Evolutionary conservation across 1,140 invertebrate species (phyloP), one percentile per base, ranked within the genome.

Genomic region (Euglossa dilemma): DNA sequence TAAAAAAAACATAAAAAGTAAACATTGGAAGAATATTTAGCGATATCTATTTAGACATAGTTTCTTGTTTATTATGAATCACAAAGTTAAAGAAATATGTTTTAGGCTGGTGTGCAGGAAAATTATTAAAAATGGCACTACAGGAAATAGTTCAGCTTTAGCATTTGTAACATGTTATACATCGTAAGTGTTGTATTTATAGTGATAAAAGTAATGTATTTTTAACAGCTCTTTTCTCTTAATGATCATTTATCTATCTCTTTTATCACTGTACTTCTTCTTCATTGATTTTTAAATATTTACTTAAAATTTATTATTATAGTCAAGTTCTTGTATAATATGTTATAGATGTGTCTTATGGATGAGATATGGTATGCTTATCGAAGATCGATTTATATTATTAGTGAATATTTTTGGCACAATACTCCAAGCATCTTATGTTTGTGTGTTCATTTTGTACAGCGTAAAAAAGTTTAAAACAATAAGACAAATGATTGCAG

Each of bases 131-230:
- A 96, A 96, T 92, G 95, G 95, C 77, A 95, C 95, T 43, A 96
- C 96, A 9, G 96, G 95, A 18, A 96, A 97, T 90, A 94, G 96
- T 14, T 97, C 97, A 8, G 95, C 95, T 0, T 94, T 97, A 82
- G 96, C 97, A 71, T 98, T 98, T 93, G 93, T 97, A 75, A 96
- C 96, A 88, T 97, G 97, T 85, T 96, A 96, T 91, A 94, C 97
- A 90, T 97, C 97, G 96, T 97, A 95, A 95, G 96, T 95, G 45
- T 90, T 70, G 52, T 6, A 66, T 25, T 2, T 47, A 61, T 43
- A 14, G 11, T 69, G 9, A 50, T 50, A 66, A 54, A 72, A 72
- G 56, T 12, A 25, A 54, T 5, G 69, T 63, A 9, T 70, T 59
- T 64, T 64, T 52, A 28, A 70, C 12, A 70, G 3, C 7, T 20